Percentiles rank a stretch among this genome's conserved stretches.
phyloP scores from a whole-genome alignment of 2,113 vertebrate genomes.

The Camelus dromedarius region DNA sequence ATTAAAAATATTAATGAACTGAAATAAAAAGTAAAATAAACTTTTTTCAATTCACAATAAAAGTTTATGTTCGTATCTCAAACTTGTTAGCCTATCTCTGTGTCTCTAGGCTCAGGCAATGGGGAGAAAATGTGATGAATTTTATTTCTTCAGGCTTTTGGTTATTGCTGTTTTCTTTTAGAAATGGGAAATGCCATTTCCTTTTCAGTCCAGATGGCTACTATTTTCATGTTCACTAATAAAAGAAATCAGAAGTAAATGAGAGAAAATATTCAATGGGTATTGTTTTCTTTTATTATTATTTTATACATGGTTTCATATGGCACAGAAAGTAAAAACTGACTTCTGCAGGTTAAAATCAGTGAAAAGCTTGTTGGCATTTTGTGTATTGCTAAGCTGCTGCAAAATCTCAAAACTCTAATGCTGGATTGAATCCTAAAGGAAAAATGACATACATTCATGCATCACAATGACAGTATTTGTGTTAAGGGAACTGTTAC shows the following conservation, averaged over 20 bases:
- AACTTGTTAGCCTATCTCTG: conserved; percentile 59
- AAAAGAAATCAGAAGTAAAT: conserved; percentile 53
- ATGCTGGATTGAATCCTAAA: neutral
- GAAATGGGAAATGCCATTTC: conserved; percentile 59
- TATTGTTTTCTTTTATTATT: conserved; percentile 41
- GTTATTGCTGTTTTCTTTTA: conserved; percentile 65
- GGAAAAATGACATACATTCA: neutral
- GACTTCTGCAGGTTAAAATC: conserved; percentile 56
- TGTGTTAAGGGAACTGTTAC: neutral
- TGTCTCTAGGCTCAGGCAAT: conserved; percentile 74
- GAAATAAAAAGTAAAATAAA: conserved; percentile 74
- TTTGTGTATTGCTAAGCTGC: conserved; percentile 40
- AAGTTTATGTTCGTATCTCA: conserved; percentile 74
- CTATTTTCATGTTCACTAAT: conserved; percentile 57
- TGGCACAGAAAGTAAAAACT: conserved; percentile 50
- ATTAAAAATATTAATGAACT: conserved; percentile 83
- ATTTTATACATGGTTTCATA: conserved; percentile 36
- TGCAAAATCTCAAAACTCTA: neutral
- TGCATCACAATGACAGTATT: conserved; percentile 40
- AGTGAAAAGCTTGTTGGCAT: conserved; percentile 45
- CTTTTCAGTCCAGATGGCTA: conserved; percentile 68
- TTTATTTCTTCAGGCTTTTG: conserved; percentile 64
- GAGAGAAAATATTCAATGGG: neutral
- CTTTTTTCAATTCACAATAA: conserved; percentile 68
- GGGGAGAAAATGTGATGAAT: conserved; percentile 58